A percentile compares a stretch with the other conserved stretches of the same genome.
Conservation (phyloP, 64 coral and sea anemone species). For the Actinia tenebrosa region DNA sequence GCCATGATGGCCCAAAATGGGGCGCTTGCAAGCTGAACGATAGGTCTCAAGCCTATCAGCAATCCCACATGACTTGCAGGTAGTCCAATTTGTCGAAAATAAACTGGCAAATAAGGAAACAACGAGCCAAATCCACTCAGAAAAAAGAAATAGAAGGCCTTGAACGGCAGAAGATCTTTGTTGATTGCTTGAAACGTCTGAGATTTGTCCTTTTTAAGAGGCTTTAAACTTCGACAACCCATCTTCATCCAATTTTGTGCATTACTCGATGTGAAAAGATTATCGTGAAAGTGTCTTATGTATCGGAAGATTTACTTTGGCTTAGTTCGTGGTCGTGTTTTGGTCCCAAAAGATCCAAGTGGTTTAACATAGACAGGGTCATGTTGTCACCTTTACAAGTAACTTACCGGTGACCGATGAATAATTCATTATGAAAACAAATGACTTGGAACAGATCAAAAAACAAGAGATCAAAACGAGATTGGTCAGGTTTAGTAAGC, state of each 20-base stretch:
- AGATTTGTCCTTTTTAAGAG: background rate
- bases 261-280: background rate
- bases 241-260: background rate
- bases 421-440: slow-evolving; percentile 6
- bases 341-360: background rate
- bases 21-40: slow-evolving; percentile 91
- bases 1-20: slow-evolving; percentile 98
- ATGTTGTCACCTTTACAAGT: background rate
- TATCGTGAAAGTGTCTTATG: background rate
- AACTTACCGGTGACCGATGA: background rate
- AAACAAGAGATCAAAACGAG: background rate
- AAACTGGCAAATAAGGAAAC: slow-evolving; percentile 92
- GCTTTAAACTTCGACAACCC: background rate
- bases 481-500: background rate
- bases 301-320: background rate
- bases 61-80: slow-evolving; percentile 86
- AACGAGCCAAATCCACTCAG: slow-evolving; percentile 83
- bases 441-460: background rate
- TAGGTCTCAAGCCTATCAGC: slow-evolving; percentile 83
- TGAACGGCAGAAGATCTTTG: slow-evolving; percentile 76
- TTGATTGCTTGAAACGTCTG: slow-evolving; percentile 37
- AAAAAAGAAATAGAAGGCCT: slow-evolving; percentile 98
- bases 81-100: slow-evolving; percentile 94
- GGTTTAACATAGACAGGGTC: background rate
- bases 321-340: background rate